Evolutionary conservation across 2,113 vertebrate species (phyloP).

Genomic region (Octodon degus): DNA sequence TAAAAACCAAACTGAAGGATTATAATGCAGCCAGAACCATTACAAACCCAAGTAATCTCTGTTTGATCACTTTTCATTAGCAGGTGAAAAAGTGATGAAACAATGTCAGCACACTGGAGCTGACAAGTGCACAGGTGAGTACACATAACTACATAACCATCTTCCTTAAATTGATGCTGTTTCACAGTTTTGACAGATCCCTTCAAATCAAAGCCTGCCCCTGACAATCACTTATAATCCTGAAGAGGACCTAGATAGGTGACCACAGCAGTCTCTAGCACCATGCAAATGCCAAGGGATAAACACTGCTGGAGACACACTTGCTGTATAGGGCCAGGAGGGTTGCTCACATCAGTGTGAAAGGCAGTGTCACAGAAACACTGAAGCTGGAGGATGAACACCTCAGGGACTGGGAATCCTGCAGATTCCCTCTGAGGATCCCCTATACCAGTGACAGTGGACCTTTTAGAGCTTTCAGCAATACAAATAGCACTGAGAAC

Average conservation of each 20-base stretch:
- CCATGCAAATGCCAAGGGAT: neutral
- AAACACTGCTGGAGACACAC: neutral
- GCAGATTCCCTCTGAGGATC: neutral
- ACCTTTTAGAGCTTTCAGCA: neutral
- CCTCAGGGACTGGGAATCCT: neutral
- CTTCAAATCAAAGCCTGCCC: neutral
- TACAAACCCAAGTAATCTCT: neutral
- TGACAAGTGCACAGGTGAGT: neutral
- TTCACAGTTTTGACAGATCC: neutral
- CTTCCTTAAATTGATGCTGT: neutral
- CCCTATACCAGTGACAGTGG: neutral
- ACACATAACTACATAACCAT: neutral
- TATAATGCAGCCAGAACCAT: neutral
- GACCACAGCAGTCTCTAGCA: neutral
- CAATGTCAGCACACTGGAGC: neutral
- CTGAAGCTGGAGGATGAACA: neutral
- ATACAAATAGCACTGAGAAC: neutral
- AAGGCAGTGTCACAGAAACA: neutral
- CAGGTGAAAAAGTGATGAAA: slow-evolving; percentile 50
- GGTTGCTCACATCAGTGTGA: neutral
- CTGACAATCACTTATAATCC: neutral
- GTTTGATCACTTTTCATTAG: slow-evolving; percentile 25
- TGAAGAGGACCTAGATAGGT: neutral
- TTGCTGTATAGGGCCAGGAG: neutral
- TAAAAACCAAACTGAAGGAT: slow-evolving; percentile 10